Percentiles rank a stretch among this genome's conserved stretches.
phyloP scores from a whole-genome alignment of 2,888 invertebrate genomes.

The Caenorhabditis panamensis region DNA sequence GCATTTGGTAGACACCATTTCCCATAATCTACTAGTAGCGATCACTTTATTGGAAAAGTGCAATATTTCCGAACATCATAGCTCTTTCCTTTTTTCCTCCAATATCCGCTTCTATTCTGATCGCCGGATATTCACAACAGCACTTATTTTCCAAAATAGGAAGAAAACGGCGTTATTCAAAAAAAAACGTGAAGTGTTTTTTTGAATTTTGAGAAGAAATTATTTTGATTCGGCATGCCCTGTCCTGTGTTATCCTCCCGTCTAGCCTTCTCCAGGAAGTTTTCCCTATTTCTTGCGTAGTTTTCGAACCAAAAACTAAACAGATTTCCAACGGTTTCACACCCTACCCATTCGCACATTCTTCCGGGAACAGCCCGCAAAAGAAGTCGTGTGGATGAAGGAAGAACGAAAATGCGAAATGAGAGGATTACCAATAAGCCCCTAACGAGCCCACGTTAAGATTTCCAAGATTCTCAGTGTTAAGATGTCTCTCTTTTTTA shows the following conservation, averaged over 20 bases:
- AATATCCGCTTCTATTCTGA: slow-evolving; percentile 3
- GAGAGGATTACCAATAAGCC: slow-evolving; percentile 51
- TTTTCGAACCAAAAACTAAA: too few relatives aligned
- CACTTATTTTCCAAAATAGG: not conserved
- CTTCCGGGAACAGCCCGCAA: not conserved
- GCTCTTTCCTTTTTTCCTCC: not conserved
- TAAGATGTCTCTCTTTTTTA: slow-evolving; percentile 17
- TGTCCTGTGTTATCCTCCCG: not conserved
- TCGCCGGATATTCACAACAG: slow-evolving; percentile 11
- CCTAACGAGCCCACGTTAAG: not conserved
- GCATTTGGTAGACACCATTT: slow-evolving; percentile 51
- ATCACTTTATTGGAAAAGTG: slow-evolving; percentile 40
- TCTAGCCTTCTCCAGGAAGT: not conserved
- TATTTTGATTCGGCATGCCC: not conserved
- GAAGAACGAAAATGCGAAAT: slow-evolving; percentile 17
- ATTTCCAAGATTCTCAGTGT: slow-evolving; percentile 11
- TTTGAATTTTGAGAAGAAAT: not conserved
- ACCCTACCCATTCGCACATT: not conserved
- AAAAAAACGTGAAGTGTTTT: slow-evolving; percentile 4
- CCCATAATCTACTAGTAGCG: slow-evolving; percentile 25
- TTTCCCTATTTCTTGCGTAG: not conserved
- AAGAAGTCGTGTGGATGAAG: slow-evolving; percentile 9
- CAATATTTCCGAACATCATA: slow-evolving; percentile 28
- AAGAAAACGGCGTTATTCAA: not conserved
- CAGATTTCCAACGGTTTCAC: not conserved